A percentile compares a stretch with the other conserved stretches of the same genome.
phyloP scores from a whole-genome alignment of 2,888 invertebrate species.

The Alviniconcha strummeri region DNA sequence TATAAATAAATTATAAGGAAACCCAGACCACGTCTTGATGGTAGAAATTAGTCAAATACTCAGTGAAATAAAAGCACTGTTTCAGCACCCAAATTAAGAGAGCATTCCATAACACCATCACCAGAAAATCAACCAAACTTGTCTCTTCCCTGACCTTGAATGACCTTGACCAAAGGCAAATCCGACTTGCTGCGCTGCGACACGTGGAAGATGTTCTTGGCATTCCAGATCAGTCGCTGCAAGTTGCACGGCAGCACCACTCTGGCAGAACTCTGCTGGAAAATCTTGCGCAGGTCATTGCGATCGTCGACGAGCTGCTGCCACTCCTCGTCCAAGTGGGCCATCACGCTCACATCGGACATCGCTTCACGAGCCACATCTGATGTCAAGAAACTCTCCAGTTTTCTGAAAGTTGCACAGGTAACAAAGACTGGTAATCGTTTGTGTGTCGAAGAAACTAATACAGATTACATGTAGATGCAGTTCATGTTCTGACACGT shows the following conservation, averaged over 20 bases:
- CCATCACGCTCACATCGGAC: constrained; percentile 92
- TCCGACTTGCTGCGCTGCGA: constrained; percentile 94
- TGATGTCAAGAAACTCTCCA: constrained; percentile 92
- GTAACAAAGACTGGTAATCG: no score
- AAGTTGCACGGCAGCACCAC: constrained; percentile 98
- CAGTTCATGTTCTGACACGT: no score
- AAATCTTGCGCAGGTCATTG: constrained; percentile 90
- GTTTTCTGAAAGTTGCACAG: constrained; percentile 75
- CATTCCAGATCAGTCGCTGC: constrained; percentile 99
- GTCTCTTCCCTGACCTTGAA: constrained; percentile 79
- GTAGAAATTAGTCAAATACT: no score
- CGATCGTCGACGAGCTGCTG: constrained; percentile 92
- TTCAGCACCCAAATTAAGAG: no score
- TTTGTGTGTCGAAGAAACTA: no score
- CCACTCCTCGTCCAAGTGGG: constrained; percentile 97
- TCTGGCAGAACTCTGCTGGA: constrained; percentile 96
- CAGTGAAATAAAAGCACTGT: no score
- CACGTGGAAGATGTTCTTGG: constrained; percentile 99
- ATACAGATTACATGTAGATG: no score
- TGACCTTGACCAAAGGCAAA: constrained; percentile 93
- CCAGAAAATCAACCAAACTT: no score
- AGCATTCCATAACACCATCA: no score
- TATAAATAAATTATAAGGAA: no score
- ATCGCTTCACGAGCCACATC: constrained; percentile 95
- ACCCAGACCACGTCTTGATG: no score